Evolutionary conservation across 2,888 invertebrate species (phyloP), one percentile per base, ranked within the genome.

Genomic region (Hydropsyche betteni): DNA sequence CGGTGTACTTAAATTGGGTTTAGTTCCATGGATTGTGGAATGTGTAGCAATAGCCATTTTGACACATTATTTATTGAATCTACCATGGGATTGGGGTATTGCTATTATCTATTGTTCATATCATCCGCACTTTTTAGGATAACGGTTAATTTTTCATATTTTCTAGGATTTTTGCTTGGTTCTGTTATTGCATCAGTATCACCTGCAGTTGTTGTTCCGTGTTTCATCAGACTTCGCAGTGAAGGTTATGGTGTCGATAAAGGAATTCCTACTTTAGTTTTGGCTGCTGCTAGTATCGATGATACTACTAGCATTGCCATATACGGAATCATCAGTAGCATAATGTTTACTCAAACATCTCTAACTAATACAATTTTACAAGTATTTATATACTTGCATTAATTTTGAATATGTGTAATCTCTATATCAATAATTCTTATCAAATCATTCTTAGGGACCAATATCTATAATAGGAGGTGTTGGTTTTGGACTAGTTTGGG

Each of bases 121-220:
- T 24, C 2, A 24, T 2, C 2, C 2, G 24, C 1, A 24, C 24
- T 24, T 24, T 24, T 24, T 2, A 24, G 24, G 1, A 24, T 24
- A 24, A 24, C 2, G 2, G 24, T 24, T 24, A 24, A 24, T 24
- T 24, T 44, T 64, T 36, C 36, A 10, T 64, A 44, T 44, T 2
- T 64, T 10, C 2, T 87, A 90, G 90, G 89, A 5, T 90, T 96
- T 81, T 89, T 97, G 73, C 87, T 97, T 50, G 96, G 96, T 8
- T 91, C 94, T 52, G 91, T 96, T 76, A 86, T 97, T 76, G 95
- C 96, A 0, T 98, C 98, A 0, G 98, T 99, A 0, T 96, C 97
- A 0, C 98, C 98, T 0, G 98, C 98, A 4, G 98, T 99, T 12
- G 94, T 98, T 8, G 98, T 99, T 24, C 97, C 98, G 0, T 95